A percentile compares a stretch with the other conserved stretches of the same genome.
phyloP scores from a whole-genome alignment of 2,113 vertebrate genomes.

The Amphiprion ocellaris region DNA sequence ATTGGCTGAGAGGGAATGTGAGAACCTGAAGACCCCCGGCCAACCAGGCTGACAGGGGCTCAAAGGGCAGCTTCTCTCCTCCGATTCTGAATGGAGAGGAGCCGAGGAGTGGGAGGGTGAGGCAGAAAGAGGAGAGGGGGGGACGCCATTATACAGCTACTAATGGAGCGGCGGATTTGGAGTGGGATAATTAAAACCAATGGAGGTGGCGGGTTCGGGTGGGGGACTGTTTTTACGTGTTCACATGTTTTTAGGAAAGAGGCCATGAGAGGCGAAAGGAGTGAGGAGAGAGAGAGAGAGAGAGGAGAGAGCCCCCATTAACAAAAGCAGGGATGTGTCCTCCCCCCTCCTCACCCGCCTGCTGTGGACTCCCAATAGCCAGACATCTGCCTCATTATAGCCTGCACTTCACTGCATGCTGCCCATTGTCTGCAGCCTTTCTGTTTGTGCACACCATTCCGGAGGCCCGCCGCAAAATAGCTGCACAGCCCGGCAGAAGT shows the following conservation, averaged over 20 bases:
- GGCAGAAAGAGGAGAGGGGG: constrained; percentile 27
- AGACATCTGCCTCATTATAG: constrained; percentile 85
- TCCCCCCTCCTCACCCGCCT: constrained; percentile 31
- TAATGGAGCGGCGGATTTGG: constrained; percentile 80
- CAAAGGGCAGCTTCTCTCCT: constrained; percentile 85
- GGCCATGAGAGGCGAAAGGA: constrained; percentile 53
- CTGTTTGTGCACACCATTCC: constrained; percentile 70
- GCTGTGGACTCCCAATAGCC: constrained; percentile 75
- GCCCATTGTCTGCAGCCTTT: constrained; percentile 71
- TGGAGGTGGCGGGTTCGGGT: constrained; percentile 34
- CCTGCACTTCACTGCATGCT: constrained; percentile 78
- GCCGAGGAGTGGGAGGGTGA: constrained; percentile 36
- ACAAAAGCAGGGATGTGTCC: constrained; percentile 70
- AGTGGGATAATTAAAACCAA: constrained; percentile 88
- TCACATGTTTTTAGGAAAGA: constrained; percentile 66
- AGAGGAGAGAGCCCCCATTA: constrained; percentile 49
- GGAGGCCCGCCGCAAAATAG: constrained; percentile 57
- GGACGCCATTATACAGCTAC: constrained; percentile 81
- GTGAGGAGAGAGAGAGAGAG: constrained; percentile 15
- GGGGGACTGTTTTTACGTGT: constrained; percentile 48
- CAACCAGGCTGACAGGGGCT: constrained; percentile 86
- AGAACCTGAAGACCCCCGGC: constrained; percentile 89
- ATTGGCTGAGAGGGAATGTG: constrained; percentile 87
- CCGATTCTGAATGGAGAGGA: constrained; percentile 75
- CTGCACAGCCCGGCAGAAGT: constrained; percentile 49